Evolutionary conservation across 2,888 invertebrate species (phyloP), one percentile per base, ranked within the genome.

Genomic region (Exocentrus adspersus): DNA sequence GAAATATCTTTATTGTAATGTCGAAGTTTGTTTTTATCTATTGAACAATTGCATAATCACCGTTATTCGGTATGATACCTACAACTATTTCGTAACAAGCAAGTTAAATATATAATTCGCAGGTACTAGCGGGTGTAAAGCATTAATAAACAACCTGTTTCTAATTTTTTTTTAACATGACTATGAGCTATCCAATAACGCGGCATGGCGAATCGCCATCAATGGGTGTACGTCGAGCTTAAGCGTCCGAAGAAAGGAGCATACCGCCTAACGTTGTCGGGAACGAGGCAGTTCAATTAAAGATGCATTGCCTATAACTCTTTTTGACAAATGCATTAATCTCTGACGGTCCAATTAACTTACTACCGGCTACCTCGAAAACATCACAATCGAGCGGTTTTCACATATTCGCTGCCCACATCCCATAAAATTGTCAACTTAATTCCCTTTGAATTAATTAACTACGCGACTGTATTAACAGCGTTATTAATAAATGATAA

Each of bases 321-420:
- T 76, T 74, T 75, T 72, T 72, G 75, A 76, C 77, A 77, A 75
- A 75, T 74, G 69, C 75, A 76, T 77, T 77, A 74, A 77, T 76
- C 74, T 75, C 72, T 53, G 53, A 42, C 53, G 42, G 21, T 9
- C 41, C 53, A 53, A 41, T 53, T 53, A 53, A 53, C 51, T n/a
- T 41, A 51, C 41, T 17, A 28, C 16, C 54, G 42, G 43, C 54
- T 54, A 54, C 54, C 24, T 53, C 43, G 28, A 43, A 42, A 54
- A 43, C 43, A 54, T 43, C 54, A 24, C 19, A 54, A 43, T 54
- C 43, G 43, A 19, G 54, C 54, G 28, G 43, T 54, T 43, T 54
- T 54, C 43, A 43, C 43, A 24, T 10, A 28, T 19, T 17, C 28
- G 10, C 54, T 43, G 17, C 54, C 54, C 28, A 54, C 54, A 28